Evolutionary conservation across 2,797 vertebrate species (phyloP), one percentile per base, ranked within the genome.

Genomic region (Onychomys arenicola): DNA sequence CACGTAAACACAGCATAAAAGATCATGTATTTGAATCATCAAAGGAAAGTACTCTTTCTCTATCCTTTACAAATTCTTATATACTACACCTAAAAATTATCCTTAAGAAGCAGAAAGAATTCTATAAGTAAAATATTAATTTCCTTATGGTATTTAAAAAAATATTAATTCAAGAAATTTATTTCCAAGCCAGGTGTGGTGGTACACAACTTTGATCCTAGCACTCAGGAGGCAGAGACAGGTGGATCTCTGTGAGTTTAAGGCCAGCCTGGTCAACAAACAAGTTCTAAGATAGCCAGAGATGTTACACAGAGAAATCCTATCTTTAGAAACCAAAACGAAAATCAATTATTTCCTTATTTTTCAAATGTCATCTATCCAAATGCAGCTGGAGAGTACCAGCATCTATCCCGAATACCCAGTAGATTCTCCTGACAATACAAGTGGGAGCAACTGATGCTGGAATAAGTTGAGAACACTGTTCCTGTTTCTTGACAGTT

Each of bases 111-210:
- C 16, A 19, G 81, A 0, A n/a, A 21, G 3, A n/a, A 86, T 59
- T 78, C 12, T 77, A 29, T 73, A 78, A 93, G 67, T 73, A 92
- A 97, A 94, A 82, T 80, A 49, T 69, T 83, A 89, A n/a, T 34
- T 61, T 34, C 83, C 7, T 55, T 32, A 69, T n/a, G 43, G 21
- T 59, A 6, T 59, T 95, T 52, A 91, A 91, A 57, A 23, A 84
- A 43, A 77, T 5, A 55, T 90, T 85, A 92, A 91, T 77, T 84
- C 4, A 59, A n/a, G 77, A 37, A 3, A 37, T 73, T 37, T 40
- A 25, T 23, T 73, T 73, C 37, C 19, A 73, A 40, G 71, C 10
- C 9, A 25, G 10, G 19, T 25, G 37, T 23, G 21, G 9, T 73
- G 19, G 71, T 12, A 5, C 10, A 40, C n/a, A 40, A 9, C 6